phyloP scores from a whole-genome alignment of 2,888 invertebrate genomes.

The Stictocephala bisonia region DNA sequence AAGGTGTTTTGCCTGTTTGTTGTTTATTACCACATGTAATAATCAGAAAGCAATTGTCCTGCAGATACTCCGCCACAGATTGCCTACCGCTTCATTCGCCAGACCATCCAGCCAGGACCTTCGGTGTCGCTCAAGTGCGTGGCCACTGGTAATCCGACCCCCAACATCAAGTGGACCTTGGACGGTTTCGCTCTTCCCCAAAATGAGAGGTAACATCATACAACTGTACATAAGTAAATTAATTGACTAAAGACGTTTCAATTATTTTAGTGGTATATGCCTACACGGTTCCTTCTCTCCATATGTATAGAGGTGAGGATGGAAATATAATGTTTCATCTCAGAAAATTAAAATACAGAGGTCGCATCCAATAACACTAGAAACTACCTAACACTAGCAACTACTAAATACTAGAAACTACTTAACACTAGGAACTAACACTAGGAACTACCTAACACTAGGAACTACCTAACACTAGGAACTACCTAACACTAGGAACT shows the following conservation, averaged over 20 bases:
- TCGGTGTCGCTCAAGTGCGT: constrained; percentile 66
- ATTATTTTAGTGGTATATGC: no score
- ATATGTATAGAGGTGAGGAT: no score
- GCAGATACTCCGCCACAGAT: constrained; percentile 63
- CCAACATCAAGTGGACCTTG: constrained; percentile 65
- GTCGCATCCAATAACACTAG: no score
- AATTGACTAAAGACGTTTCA: background rate
- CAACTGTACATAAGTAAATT: background rate
- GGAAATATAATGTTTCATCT: no score
- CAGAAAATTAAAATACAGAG: no score
- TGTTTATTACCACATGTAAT: no score
- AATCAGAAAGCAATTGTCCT: no score
- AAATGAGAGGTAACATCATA: constrained; percentile 59
- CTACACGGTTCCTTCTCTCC: no score
- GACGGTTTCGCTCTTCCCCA: constrained; percentile 63
- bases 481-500: no score
- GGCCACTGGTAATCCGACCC: constrained; percentile 67
- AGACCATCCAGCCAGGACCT: constrained; percentile 65
- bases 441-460: no score
- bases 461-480: no score
- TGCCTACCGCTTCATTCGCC: constrained; percentile 64
- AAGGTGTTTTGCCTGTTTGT: no score
- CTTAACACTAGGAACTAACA: background rate
- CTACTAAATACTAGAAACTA: background rate
- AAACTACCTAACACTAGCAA: background rate